phyloP scores from a whole-genome alignment of 2,888 invertebrate genomes.

The Rotaria sp. region DNA sequence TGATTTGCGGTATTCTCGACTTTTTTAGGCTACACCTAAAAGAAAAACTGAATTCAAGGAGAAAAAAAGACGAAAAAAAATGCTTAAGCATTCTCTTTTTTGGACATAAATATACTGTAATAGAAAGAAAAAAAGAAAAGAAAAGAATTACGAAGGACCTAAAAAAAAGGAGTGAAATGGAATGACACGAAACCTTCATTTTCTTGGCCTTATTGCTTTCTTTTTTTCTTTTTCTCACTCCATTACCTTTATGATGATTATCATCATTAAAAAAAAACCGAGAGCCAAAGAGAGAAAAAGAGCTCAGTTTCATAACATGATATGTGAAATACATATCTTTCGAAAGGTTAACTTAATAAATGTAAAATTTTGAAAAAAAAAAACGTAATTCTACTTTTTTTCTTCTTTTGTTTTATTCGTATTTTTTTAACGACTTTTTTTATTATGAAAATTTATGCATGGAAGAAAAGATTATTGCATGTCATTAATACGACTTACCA shows the following conservation, averaged over 20 bases:
- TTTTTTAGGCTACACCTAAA: background rate
- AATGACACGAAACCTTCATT: slow-evolving; percentile 9
- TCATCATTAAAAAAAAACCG: background rate
- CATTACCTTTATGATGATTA: slow-evolving; percentile 24
- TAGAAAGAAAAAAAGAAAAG: background rate
- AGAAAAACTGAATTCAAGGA: background rate
- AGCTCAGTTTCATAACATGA: background rate
- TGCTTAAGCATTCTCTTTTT: background rate
- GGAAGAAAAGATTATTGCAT: background rate
- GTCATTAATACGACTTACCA: slow-evolving; percentile 14
- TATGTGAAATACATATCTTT: background rate
- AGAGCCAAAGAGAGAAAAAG: background rate
- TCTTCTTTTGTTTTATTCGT: no score
- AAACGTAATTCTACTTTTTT: no score
- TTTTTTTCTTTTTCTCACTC: background rate
- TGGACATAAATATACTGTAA: background rate
- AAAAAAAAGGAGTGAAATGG: background rate
- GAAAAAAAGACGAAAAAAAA: background rate
- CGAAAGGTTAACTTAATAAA: background rate
- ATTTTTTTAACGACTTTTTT: background rate
- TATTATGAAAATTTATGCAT: background rate
- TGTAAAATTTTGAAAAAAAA: background rate
- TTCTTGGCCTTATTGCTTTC: background rate
- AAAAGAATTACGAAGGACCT: background rate
- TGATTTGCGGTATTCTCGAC: no score